A percentile compares a stretch with the other conserved stretches of the same genome.
Conservation (phyloP, 2,113 vertebrate species). For the Polyodon spathula region DNA sequence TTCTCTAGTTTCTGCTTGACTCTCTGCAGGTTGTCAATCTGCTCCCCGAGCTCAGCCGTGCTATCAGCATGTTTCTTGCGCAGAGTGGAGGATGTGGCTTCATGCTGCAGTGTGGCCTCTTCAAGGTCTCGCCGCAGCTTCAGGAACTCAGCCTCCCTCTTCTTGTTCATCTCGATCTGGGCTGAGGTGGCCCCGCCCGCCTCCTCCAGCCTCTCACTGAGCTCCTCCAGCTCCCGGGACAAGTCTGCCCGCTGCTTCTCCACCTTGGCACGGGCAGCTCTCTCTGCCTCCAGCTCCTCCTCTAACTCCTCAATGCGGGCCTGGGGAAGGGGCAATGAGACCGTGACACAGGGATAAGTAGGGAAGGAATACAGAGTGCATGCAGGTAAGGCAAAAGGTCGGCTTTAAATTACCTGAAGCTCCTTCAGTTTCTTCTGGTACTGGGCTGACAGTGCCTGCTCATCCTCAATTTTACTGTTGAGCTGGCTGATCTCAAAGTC, state of each 20-base stretch:
- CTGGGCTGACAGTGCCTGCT: constrained; percentile 33
- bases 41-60: constrained; percentile 52
- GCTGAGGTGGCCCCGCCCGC: constrained; percentile 56
- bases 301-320: constrained; percentile 44
- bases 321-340: neutral
- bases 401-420: constrained; percentile 31
- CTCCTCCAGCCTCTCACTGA: constrained; percentile 62
- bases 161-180: constrained; percentile 66
- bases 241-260: constrained; percentile 62
- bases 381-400: neutral
- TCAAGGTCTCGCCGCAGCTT: constrained; percentile 61
- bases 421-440: constrained; percentile 49
- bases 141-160: constrained; percentile 56
- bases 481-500: constrained; percentile 46
- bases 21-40: constrained; percentile 55
- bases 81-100: constrained; percentile 51
- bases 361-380: neutral
- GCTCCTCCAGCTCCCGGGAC: constrained; percentile 59
- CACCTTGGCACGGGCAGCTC: constrained; percentile 59
- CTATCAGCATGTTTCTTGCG: constrained; percentile 61
- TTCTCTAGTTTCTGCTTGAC: constrained; percentile 53
- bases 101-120: constrained; percentile 61
- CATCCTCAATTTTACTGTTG: constrained; percentile 38
- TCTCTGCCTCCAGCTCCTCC: constrained; percentile 53
- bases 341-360: no score